phyloP scores from a whole-genome alignment of 2,113 vertebrate genomes.

The Actenoides lindsayi region DNA sequence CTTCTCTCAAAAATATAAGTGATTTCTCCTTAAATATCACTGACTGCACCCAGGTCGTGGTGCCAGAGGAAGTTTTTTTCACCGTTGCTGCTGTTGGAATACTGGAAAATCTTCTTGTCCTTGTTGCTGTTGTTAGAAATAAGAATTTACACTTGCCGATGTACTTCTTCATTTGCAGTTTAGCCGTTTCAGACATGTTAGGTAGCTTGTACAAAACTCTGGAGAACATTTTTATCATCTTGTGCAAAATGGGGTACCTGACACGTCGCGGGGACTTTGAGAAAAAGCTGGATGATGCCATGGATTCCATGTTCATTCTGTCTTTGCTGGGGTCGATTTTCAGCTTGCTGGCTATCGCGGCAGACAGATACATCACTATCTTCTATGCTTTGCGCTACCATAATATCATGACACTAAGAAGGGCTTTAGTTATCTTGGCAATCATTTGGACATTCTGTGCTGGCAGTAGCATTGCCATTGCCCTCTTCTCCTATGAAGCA shows the following conservation, averaged over 20 bases:
- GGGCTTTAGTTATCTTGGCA: constrained; percentile 73
- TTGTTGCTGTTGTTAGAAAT: constrained; percentile 86
- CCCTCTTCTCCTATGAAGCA: constrained; percentile 80
- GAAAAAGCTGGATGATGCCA: constrained; percentile 84
- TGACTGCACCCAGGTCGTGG: constrained; percentile 82
- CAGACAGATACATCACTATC: constrained; percentile 94
- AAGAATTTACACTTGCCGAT: constrained; percentile 93
- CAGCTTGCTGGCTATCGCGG: constrained; percentile 91
- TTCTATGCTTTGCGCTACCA: constrained; percentile 92
- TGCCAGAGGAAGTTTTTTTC: constrained; percentile 89
- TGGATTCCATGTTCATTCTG: constrained; percentile 90
- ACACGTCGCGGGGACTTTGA: constrained; percentile 75
- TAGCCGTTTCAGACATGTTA: constrained; percentile 92
- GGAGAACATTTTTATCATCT: constrained; percentile 87
- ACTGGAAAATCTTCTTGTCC: constrained; percentile 90
- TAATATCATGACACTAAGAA: constrained; percentile 87
- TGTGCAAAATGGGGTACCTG: constrained; percentile 83
- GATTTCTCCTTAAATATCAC: constrained; percentile 65
- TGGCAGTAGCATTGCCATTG: constrained; percentile 81
- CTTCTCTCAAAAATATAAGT: constrained; percentile 28
- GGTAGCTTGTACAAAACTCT: constrained; percentile 89
- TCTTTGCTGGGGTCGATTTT: constrained; percentile 92
- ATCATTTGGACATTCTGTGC: constrained; percentile 85
- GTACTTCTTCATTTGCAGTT: constrained; percentile 95
- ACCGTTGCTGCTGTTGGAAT: constrained; percentile 83